phyloP scores from a whole-genome alignment of 1,140 invertebrate genomes.

The Patella vulgata region DNA sequence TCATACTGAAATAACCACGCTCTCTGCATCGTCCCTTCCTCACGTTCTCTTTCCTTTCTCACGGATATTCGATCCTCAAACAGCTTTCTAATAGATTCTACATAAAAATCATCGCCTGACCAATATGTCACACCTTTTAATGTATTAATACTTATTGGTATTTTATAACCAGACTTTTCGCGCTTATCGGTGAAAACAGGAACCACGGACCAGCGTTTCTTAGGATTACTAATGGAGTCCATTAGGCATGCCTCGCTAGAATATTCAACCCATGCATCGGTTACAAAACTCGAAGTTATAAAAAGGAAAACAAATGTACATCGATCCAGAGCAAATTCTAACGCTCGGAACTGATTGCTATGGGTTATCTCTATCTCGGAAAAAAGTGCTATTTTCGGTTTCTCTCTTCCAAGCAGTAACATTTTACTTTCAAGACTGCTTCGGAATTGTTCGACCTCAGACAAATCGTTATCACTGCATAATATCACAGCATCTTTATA shows the following conservation, averaged over 20 bases:
- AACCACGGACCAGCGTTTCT: slow-evolving; percentile 9
- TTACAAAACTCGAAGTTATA: slow-evolving; percentile 1
- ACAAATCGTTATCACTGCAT: neutral
- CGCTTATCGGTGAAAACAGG: slow-evolving; percentile 5
- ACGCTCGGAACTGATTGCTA: neutral
- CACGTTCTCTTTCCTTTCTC: neutral
- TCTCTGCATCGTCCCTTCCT: neutral
- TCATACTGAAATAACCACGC: neutral
- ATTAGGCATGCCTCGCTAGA: slow-evolving; percentile 9
- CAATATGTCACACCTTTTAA: slow-evolving; percentile 4
- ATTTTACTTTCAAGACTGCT: neutral
- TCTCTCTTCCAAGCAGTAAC: neutral
- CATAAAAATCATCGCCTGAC: slow-evolving; percentile 13
- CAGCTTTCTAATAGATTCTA: slow-evolving; percentile 4
- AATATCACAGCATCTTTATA: slow-evolving; percentile 16
- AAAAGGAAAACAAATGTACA: slow-evolving; percentile 5
- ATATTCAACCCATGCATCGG: slow-evolving; percentile 10
- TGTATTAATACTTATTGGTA: slow-evolving; percentile 1
- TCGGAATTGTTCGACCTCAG: neutral
- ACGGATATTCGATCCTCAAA: slow-evolving; percentile 5
- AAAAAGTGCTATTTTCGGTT: slow-evolving; percentile 1
- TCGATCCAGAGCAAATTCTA: neutral
- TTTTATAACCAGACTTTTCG: neutral
- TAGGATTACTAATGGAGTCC: slow-evolving; percentile 4
- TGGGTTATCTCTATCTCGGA: neutral